Base-by-base conservation (phyloP, 2,797 vertebrate genomes). In the Pangasius sanitwongsei region DNA sequence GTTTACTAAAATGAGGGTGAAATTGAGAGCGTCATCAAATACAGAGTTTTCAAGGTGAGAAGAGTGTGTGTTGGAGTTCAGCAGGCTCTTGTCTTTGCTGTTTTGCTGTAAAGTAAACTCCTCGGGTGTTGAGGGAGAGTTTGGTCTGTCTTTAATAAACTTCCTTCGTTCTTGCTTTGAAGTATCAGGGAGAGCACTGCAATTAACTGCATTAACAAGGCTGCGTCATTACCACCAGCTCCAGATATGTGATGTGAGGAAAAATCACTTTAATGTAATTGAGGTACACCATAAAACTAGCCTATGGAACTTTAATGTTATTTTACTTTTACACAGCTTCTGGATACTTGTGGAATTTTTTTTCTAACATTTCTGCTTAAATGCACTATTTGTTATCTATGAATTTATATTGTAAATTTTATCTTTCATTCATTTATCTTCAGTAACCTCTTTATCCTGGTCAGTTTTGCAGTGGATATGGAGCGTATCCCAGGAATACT, bases 201-300 rank as follows among this genome's bases (percentile, higher is more conserved):
- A 91, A 92, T 92, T 90, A 92, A 87, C 87, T 67, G 83, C 67
- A 89, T 92, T 91, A 91, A 92, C 85, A 89, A 91, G 89, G 75
- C 61, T 50, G 81, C 77, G 83, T 83, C 85, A 91, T 89, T 90
- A 89, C 83, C 74, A 55, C 44, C n/a, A 55, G 31, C 78, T 23
- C 53, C 53, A 16, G 2, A 44, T 44, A 74, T 74, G 41, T 48
- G 41, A 44, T 20, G 23, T 72, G 9, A 74, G 37, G 16, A 74
- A 74, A 11, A 44, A 74, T 23, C 37, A 74, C 31, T 70, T 70
- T 70, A 37, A 20, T 44, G 37, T 23, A 74, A 31, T 74, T 74
- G 72, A 74, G 1, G 20, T 44, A 12, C 72, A 72, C 6, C 20
- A 23, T 72, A 41, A 72, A 72, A 44, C 67, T 48, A 74, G 20